Base-by-base conservation (phyloP, 1,140 invertebrate genomes). In the Neodiprion virginianus region DNA sequence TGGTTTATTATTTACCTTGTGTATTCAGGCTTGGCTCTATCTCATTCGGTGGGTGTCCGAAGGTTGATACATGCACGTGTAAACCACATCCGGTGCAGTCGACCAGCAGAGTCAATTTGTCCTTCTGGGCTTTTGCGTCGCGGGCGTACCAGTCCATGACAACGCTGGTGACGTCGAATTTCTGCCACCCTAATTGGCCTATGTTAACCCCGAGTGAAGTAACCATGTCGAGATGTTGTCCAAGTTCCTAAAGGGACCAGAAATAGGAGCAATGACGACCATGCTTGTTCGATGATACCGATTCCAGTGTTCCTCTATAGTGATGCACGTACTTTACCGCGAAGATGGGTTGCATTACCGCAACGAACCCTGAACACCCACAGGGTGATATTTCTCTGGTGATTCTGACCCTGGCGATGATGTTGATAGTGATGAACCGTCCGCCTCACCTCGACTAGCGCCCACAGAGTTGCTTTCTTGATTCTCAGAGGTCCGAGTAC, bases 31-130 rank as follows among this genome's bases (percentile, higher is more conserved):
- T 86, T 65, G 87, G 83, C 74, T 87, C 86, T 76, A 87, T 82
- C 65, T 87, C 80, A 72, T 84, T 84, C 28, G 84, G 81, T 71
- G 88, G 84, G 50, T 77, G 81, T 53, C 84, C 85, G 71, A 89
- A 89, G 12, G 88, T 89, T 71, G 86, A 88, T 71, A 94, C 88
- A 74, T 92, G 91, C 84, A 93, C 93, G 79, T 91, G 91, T 76
- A 91, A 91, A n/a, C 92, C 91, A 83, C 95, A 96, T 17, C 95
- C 95, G 74, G 93, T 93, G 86, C 96, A 96, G 88, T 97, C 96
- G 67, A 97, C 92, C 47, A 96, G 89, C 11, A 97, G 88, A 71
- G 93, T 92, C 72, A 97, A 89, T 79, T 92, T 92, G 48, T 92
- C 90, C 78, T 90, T 90, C 71, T 86, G 50, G 79, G 88, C 76